Evolutionary conservation across 2,113 vertebrate species (phyloP).

Genomic region (Alosa alosa): DNA sequence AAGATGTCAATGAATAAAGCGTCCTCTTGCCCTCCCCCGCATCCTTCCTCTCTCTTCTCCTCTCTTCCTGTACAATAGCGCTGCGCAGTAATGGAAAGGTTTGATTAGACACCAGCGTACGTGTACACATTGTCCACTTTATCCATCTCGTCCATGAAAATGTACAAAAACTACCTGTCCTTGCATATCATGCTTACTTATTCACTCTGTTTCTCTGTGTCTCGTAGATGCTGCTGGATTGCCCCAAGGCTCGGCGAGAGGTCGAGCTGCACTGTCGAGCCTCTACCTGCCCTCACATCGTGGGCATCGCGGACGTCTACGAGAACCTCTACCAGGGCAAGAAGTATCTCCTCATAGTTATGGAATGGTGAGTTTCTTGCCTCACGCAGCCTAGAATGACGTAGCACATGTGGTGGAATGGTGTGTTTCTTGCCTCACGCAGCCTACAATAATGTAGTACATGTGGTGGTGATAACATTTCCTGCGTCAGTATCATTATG

Average conservation of each 20-base stretch:
- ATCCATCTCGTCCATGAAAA: background rate
- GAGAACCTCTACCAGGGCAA: slow-evolving; percentile 82
- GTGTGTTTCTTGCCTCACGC: slow-evolving; percentile 28
- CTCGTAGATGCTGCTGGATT: slow-evolving; percentile 78
- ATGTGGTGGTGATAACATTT: background rate
- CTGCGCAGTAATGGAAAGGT: background rate
- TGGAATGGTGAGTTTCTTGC: slow-evolving; percentile 72
- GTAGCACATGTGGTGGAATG: slow-evolving; percentile 70
- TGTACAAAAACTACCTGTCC: background rate
- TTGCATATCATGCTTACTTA: background rate
- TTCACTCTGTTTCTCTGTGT: background rate
- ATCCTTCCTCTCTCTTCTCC: background rate
- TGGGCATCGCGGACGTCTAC: slow-evolving; percentile 79
- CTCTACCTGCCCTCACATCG: slow-evolving; percentile 78
- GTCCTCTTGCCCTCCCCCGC: background rate
- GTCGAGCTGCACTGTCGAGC: slow-evolving; percentile 84
- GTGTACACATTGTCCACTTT: background rate
- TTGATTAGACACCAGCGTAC: background rate
- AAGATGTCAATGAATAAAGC: background rate
- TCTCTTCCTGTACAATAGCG: background rate
- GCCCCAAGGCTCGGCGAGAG: slow-evolving; percentile 80
- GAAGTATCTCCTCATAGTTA: slow-evolving; percentile 83
- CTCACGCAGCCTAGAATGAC: background rate
- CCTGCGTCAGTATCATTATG: background rate
- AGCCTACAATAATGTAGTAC: background rate